A percentile compares a stretch with the other conserved stretches of the same genome.
Conservation (phyloP, 1,140 invertebrate genomes). For the Wiebesia pumilae region DNA sequence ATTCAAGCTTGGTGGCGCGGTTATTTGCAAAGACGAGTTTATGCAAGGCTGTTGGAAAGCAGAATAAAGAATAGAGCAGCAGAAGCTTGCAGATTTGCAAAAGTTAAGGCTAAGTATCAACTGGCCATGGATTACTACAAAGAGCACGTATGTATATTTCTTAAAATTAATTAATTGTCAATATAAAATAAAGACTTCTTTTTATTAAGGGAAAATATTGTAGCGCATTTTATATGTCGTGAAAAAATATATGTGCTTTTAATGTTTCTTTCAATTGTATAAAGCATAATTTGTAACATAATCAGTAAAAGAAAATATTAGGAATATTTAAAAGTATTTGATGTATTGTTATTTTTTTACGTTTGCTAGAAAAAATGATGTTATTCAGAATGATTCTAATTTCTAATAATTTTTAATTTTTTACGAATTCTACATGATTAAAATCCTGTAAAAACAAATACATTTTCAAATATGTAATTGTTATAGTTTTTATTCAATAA, state of each 20-base stretch:
- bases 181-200: no score
- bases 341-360: no score
- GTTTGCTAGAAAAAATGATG: no score
- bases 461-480: not conserved
- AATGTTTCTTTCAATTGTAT: no score
- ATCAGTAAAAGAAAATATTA: no score
- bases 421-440: not conserved
- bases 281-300: no score
- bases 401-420: no score
- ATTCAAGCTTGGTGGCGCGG: conserved; percentile 84
- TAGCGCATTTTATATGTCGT: no score
- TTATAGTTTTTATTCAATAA: conserved; percentile 6
- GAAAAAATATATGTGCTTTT: no score
- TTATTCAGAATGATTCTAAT: no score
- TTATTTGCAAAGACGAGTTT: conserved; percentile 74
- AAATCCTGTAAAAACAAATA: not conserved
- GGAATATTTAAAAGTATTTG: no score
- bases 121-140: conserved; percentile 69
- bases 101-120: conserved; percentile 66
- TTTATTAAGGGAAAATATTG: no score
- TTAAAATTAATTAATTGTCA: not conserved
- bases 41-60: conserved; percentile 72
- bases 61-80: conserved; percentile 53
- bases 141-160: conserved; percentile 70
- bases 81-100: conserved; percentile 64